Evolutionary conservation across 2,888 invertebrate species (phyloP).

Genomic region (Nomada ruficornis): DNA sequence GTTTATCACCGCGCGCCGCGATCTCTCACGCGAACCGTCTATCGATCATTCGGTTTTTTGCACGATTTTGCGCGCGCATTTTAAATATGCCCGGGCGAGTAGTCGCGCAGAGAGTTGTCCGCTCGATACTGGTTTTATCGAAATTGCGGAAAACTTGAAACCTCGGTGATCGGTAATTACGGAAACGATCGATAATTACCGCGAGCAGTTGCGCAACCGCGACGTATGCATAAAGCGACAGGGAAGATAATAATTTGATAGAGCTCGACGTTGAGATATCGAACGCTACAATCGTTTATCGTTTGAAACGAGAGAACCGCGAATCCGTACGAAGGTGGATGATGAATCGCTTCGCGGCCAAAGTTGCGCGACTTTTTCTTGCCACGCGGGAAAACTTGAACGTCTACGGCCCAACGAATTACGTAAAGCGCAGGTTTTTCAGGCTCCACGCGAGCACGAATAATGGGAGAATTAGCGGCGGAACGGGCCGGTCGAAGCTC

Average conservation of each 20-base stretch:
- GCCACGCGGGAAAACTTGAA: conserved; percentile 9
- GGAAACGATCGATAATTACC: not conserved
- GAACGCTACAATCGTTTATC: too few species aligned
- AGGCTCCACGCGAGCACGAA: conserved; percentile 7
- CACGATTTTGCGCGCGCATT: not conserved
- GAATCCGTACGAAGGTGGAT: not conserved
- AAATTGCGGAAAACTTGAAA: not conserved
- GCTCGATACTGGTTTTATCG: not conserved
- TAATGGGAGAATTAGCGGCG: conserved; percentile 26
- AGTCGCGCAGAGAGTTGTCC: too few species aligned
- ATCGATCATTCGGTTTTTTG: conserved; percentile 19
- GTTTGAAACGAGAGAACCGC: too few species aligned
- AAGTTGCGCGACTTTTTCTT: conserved; percentile 16
- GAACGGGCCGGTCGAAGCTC: conserved; percentile 7
- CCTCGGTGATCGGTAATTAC: not conserved
- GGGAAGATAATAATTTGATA: not conserved
- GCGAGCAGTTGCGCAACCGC: not conserved
- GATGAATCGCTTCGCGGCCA: not conserved
- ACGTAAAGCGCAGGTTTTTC: conserved; percentile 25
- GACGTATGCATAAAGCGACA: not conserved
- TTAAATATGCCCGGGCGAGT: too few species aligned
- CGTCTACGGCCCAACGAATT: not conserved
- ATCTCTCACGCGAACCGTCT: not conserved
- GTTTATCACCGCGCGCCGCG: not conserved
- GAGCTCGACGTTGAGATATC: not conserved